These are phyloP conservation scores for Paraplagusia blochii DNA, from an alignment of 2,113 vertebrate species.

Conservation along the genomic window DNA sequence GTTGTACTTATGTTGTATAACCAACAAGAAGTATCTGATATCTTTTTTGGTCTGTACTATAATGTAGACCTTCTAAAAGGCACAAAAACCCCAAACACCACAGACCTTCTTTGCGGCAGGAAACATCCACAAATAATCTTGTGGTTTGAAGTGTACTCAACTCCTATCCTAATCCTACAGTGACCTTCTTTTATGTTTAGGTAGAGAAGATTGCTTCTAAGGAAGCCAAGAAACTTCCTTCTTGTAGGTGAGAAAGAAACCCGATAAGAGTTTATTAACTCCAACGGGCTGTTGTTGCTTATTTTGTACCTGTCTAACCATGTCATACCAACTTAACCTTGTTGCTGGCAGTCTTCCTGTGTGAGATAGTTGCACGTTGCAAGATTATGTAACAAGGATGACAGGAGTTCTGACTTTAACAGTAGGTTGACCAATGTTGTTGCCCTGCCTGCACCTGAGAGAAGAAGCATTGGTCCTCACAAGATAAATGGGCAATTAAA, in stretches of 20 bases:
- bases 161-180: conserved; percentile 11
- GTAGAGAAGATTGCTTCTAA: conserved; percentile 23
- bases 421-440: conserved; percentile 30
- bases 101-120: neutral
- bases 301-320: conserved; percentile 28
- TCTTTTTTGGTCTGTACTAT: too few relatives aligned
- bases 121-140: conserved; percentile 8
- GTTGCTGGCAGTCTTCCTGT: conserved; percentile 49
- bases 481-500: neutral
- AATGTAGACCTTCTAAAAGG: too few relatives aligned
- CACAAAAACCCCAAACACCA: conserved; percentile 1
- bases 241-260: neutral
- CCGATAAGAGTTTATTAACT: conserved; percentile 1
- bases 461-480: conserved; percentile 24
- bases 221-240: conserved; percentile 4
- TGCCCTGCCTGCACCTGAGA: conserved; percentile 31
- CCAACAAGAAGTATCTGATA: too few relatives aligned
- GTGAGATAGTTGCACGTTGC: conserved; percentile 35
- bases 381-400: conserved; percentile 11
- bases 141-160: conserved; percentile 17
- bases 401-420: conserved; percentile 27
- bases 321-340: conserved; percentile 42
- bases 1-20: too few relatives aligned
- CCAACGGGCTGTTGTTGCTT: conserved; percentile 33
- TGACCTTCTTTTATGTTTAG: conserved; percentile 28